These are phyloP conservation scores for Tauraco hartlaubi DNA, from an alignment of 2,797 vertebrate genomes.

Conservation along the genomic window DNA sequence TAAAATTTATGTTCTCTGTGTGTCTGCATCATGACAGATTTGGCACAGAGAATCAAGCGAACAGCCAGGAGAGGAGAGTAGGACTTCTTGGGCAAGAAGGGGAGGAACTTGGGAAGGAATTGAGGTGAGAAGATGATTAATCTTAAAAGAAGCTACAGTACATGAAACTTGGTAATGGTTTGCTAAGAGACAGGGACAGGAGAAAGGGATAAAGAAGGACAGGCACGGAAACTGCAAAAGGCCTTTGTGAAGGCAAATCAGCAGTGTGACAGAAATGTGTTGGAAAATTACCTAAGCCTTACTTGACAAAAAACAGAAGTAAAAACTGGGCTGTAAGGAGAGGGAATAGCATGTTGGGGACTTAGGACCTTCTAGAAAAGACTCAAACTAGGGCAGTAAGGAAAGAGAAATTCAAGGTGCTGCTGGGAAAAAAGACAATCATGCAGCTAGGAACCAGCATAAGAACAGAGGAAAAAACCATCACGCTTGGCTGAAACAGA, in stretches of 20 bases:
- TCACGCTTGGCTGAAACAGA: not conserved
- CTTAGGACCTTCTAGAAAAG: not conserved
- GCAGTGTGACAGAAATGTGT: not conserved
- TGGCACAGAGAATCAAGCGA: not conserved
- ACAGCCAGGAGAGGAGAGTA: not conserved
- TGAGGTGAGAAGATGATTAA: not conserved
- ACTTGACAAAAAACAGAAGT: not conserved
- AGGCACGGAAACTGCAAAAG: not conserved
- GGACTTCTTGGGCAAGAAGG: not conserved
- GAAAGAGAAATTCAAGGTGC: not conserved
- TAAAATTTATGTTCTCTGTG: not conserved
- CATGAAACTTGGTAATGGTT: not conserved
- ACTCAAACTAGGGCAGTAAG: not conserved
- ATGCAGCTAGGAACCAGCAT: not conserved
- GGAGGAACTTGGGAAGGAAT: not conserved
- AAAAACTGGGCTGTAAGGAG: not conserved
- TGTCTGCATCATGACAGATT: not conserved
- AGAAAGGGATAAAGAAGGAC: not conserved
- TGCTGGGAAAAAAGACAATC: not conserved
- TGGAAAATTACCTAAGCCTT: conserved; percentile 14
- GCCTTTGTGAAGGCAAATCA: not conserved
- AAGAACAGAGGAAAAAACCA: not conserved
- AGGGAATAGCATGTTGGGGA: conserved; percentile 4
- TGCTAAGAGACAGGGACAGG: not conserved
- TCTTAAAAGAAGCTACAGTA: not conserved